Evolutionary conservation across 1,140 invertebrate species (phyloP).

Genomic region (Drosophila sproati): DNA sequence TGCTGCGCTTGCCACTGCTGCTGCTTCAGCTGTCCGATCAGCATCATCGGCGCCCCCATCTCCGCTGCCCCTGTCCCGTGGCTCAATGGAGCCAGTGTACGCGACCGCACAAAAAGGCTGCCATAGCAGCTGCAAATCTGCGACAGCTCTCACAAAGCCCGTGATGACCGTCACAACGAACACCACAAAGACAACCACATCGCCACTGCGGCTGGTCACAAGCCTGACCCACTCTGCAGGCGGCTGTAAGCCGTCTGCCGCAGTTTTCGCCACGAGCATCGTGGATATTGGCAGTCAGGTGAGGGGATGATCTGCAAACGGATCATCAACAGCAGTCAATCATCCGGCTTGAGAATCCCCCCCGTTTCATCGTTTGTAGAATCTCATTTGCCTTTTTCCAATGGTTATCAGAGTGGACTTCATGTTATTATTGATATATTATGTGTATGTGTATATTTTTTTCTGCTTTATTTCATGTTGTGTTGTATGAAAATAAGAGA

Average conservation of each 20-base stretch:
- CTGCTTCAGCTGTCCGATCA: conserved; percentile 47
- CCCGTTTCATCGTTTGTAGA: conserved; percentile 12
- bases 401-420: not conserved
- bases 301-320: conserved; percentile 46
- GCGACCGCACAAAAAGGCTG: conserved; percentile 81
- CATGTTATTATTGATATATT: not conserved
- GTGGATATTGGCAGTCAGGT: conserved; percentile 71
- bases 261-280: conserved; percentile 33
- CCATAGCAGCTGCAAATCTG: conserved; percentile 65
- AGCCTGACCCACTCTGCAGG: conserved; percentile 16
- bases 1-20: conserved; percentile 68
- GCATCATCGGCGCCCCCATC: conserved; percentile 35
- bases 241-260: conserved; percentile 17
- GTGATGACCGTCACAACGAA: conserved; percentile 71
- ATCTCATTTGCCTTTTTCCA: not conserved
- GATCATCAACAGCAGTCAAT: conserved; percentile 52
- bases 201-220: conserved; percentile 31
- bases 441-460: conserved; percentile 5
- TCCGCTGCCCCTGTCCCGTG: conserved; percentile 46
- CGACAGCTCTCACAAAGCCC: conserved; percentile 68
- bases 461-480: too few relatives aligned
- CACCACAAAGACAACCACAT: conserved; percentile 55
- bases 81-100: conserved; percentile 71
- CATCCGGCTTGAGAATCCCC: conserved; percentile 20
- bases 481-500: too few relatives aligned